Base-by-base conservation (phyloP, 2,888 invertebrate genomes). In the Cephonodes hylas region DNA sequence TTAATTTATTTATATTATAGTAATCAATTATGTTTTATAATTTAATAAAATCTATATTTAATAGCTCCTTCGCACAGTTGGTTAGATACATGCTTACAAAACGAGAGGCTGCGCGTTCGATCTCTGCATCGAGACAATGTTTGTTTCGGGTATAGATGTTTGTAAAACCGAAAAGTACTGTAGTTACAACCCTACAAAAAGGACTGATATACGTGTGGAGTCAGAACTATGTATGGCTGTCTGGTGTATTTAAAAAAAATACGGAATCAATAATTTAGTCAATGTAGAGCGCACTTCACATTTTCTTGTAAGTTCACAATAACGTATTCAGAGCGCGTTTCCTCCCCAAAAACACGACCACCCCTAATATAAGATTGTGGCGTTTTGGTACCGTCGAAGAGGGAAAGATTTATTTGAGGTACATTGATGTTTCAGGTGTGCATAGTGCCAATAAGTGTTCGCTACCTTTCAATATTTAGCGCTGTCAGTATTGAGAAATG, bases 261-360 rank as follows among this genome's bases (percentile, higher is more conserved):
- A 60, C 60, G 60, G 60, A 60, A 60, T 60, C 42, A 3, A 18
- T 22, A 23, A 8, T 6, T 42, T 10, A 15, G 42, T 18, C 53
- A 42, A 60, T n/a, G 23, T 38, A 42, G 8, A 25, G 23, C 60
- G 48, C 48, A 42, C 60, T 60, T 60, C 23, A 53, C 60, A 18
- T 53, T 60, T 60, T 59, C 48, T 59, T 59, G 15, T 48, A 22
- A 10, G 6, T 66, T 65, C 64, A 67, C 63, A 63, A 67, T 67
- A 72, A 73, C 66, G 68, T 73, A 73, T 73, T 69, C 73, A 57
- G 64, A 61, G 59, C 63, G 65, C 73, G 69, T 69, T 67, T 65
- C 64, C 65, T 65, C 63, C 65, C 63, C 59, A 69, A 62, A 53
- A 62, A 61, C 56, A 57, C 53, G 53, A 53, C 53, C 42, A 58